Evolutionary conservation across 2,113 vertebrate genomes (phyloP).

Genomic region (Phyllopteryx taeniolatus): DNA sequence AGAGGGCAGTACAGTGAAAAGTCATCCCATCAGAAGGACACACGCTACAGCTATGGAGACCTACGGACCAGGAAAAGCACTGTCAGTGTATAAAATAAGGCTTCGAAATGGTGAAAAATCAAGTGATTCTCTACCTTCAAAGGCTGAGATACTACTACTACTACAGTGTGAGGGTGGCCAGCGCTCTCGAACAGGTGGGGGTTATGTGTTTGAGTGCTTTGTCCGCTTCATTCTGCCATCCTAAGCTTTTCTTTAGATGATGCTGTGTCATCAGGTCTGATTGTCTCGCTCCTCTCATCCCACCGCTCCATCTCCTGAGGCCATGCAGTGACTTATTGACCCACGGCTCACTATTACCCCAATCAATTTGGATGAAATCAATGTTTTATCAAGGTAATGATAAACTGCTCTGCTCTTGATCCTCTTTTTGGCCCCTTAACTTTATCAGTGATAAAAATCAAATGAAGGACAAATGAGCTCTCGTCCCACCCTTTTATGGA

Average conservation of each 20-base stretch:
- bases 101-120: too few relatives aligned
- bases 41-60: too few relatives aligned
- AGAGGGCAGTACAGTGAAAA: too few relatives aligned
- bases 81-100: too few relatives aligned
- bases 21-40: too few relatives aligned
- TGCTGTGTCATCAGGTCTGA: slow-evolving; percentile 61
- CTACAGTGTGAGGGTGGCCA: slow-evolving; percentile 25
- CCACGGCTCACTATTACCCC: slow-evolving; percentile 17
- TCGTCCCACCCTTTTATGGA: not conserved
- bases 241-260: slow-evolving; percentile 42
- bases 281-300: slow-evolving; percentile 47
- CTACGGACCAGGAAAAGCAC: too few relatives aligned
- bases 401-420: not conserved
- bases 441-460: not conserved
- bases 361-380: not conserved
- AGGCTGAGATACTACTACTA: not conserved
- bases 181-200: slow-evolving; percentile 37
- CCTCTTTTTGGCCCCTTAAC: not conserved
- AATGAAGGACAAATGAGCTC: not conserved
- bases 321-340: slow-evolving; percentile 25
- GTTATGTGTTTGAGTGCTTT: slow-evolving; percentile 38
- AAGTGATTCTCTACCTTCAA: too few relatives aligned
- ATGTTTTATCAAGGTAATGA: not conserved
- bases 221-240: slow-evolving; percentile 48
- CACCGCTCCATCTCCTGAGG: slow-evolving; percentile 35